Conservation (phyloP, 1,140 invertebrate genomes). For the Zaprionus davidi region DNA sequence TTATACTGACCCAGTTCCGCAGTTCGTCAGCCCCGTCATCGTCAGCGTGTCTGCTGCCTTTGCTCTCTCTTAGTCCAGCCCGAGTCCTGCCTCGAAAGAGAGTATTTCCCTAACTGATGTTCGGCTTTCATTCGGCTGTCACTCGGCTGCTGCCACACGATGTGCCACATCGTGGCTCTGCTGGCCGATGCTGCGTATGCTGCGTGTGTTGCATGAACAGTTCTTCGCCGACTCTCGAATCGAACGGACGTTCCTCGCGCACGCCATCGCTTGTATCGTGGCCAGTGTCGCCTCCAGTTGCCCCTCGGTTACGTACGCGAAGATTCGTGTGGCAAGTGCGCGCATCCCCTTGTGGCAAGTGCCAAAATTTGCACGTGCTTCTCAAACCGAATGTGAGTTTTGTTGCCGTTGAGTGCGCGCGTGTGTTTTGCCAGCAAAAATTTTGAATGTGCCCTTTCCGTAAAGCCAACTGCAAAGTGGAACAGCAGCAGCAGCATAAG, state of each 20-base stretch:
- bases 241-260: constrained; percentile 48
- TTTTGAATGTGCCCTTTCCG: constrained; percentile 47
- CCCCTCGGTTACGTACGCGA: constrained; percentile 8
- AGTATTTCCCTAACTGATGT: constrained; percentile 30
- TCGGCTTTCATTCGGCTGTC: too few relatives aligned
- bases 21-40: constrained; percentile 34
- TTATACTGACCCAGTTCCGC: constrained; percentile 42
- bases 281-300: constrained; percentile 4
- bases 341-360: constrained; percentile 18
- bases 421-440: constrained; percentile 38
- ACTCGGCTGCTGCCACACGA: constrained; percentile 14
- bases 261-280: constrained; percentile 7
- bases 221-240: constrained; percentile 47
- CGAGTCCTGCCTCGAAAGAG: constrained; percentile 25
- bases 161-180: not conserved
- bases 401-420: constrained; percentile 45
- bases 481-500: not conserved
- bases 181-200: not conserved
- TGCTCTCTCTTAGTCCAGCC: constrained; percentile 15
- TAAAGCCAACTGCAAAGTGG: constrained; percentile 8
- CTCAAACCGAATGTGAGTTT: constrained; percentile 43
- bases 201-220: constrained; percentile 14
- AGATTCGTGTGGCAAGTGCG: constrained; percentile 24
- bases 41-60: constrained; percentile 7
- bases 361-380: constrained; percentile 56